A percentile compares a stretch with the other conserved stretches of the same genome.
Conservation (phyloP, 2,797 vertebrate genomes). For the Sebastes reedi region DNA sequence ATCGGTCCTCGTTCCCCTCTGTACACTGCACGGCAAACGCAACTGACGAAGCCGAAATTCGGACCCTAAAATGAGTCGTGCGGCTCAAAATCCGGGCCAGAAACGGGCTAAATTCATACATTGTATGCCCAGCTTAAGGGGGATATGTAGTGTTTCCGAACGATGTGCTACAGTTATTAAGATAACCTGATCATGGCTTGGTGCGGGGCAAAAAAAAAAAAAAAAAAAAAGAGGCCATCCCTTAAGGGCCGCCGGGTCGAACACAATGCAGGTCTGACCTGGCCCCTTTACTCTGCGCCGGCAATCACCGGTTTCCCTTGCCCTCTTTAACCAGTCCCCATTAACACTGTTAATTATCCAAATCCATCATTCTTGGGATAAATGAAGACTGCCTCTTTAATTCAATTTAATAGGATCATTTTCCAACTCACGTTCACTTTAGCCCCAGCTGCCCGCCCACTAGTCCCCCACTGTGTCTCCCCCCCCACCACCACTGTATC, state of each 20-base stretch:
- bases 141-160: constrained; percentile 32
- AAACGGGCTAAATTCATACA: no score
- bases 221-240: constrained; percentile 4
- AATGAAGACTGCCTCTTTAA: constrained; percentile 89
- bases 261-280: constrained; percentile 61
- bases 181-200: constrained; percentile 32
- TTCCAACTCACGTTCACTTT: constrained; percentile 83
- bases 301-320: constrained; percentile 65
- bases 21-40: no score
- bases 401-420: constrained; percentile 88
- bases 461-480: constrained; percentile 60
- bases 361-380: constrained; percentile 86
- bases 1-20: no score
- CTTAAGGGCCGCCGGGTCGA: constrained; percentile 5
- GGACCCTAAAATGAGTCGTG: no score
- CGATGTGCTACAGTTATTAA: constrained; percentile 20
- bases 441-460: constrained; percentile 77
- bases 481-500: constrained; percentile 38
- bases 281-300: constrained; percentile 64
- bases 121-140: background rate
- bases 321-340: constrained; percentile 81
- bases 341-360: constrained; percentile 87
- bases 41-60: no score
- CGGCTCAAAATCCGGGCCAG: no score
- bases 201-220: background rate